Base-by-base conservation (phyloP, 2,888 invertebrate genomes). In the Fabriciana adippe region DNA sequence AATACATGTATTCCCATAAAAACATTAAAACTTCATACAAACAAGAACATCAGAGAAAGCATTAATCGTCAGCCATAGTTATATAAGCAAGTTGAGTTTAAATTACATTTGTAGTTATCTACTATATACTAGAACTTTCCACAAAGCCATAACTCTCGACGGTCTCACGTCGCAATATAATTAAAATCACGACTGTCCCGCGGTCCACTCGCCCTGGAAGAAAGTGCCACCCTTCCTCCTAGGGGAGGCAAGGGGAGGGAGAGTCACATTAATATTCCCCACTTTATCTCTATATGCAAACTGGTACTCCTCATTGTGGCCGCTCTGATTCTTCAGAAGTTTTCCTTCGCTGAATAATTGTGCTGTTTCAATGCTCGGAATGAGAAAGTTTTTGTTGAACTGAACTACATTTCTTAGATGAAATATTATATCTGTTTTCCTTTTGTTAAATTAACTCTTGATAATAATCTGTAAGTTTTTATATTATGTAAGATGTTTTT, bases 271-370 rank as follows among this genome's bases (percentile, higher is more conserved):
- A 92, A 92, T 92, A 92, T 92, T 92, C 92, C 90, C 91, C 87
- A 91, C 92, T 92, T 92, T 92, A 92, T 92, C 92, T 92, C 92
- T 92, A 92, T 92, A 92, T 92, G 92, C 92, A 92, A 92, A 92
- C 92, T 91, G 92, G 92, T 90, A 90, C 86, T 85, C 84, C 85
- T 91, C 92, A 92, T 92, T 92, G 92, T 91, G 89, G 88, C 85
- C 83, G 76, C 84, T 85, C 81, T 88, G 90, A 90, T 90, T 90
- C 88, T 83, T 77, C 78, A 80, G 78, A 82, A 86, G 80, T 88
- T 88, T 81, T 76, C 74, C 75, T 81, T 79, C 78, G 75, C 77
- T 86, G 90, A 90, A 90, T 91, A 90, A 92, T 92, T 92, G 90
- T 90, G 89, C 89, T 89, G 88, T 89, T 89, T 86, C 90, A 88